Conservation (phyloP, 2,888 invertebrate genomes). For the Temnothorax unifasciatus region DNA sequence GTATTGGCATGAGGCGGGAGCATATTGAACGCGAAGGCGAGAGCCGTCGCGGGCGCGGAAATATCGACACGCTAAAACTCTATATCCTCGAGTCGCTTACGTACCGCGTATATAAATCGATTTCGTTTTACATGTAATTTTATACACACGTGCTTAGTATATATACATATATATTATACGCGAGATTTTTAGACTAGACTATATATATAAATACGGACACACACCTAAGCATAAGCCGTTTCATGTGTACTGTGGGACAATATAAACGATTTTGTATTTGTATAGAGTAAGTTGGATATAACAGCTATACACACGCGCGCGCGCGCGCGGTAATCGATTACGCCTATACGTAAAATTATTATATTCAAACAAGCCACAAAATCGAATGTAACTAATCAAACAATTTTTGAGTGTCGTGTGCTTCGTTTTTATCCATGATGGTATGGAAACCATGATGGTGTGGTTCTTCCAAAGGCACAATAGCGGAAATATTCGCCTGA, state of each 20-base stretch:
- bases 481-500: conserved; percentile 64
- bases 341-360: conserved; percentile 47
- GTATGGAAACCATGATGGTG: conserved; percentile 57
- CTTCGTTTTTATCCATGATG: conserved; percentile 69
- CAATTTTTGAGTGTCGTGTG: conserved; percentile 68
- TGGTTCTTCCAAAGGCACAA: conserved; percentile 74
- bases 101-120: conserved; percentile 71
- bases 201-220: conserved; percentile 73
- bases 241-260: conserved; percentile 83
- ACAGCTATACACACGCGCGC: conserved; percentile 70
- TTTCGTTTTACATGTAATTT: conserved; percentile 79
- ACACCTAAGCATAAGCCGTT: conserved; percentile 78
- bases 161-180: conserved; percentile 67
- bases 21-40: conserved; percentile 30
- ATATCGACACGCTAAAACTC: conserved; percentile 64
- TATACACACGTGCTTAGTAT: conserved; percentile 78
- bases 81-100: conserved; percentile 71
- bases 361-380: conserved; percentile 60
- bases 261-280: conserved; percentile 85
- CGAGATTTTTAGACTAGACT: conserved; percentile 77
- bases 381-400: conserved; percentile 75
- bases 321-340: conserved; percentile 45
- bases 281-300: conserved; percentile 80
- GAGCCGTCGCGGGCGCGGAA: conserved; percentile 57
- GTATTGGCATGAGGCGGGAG: conserved; percentile 38